These are phyloP conservation scores for Echiichthys vipera DNA, from an alignment of 2,797 vertebrate genomes.

Conservation along the genomic window DNA sequence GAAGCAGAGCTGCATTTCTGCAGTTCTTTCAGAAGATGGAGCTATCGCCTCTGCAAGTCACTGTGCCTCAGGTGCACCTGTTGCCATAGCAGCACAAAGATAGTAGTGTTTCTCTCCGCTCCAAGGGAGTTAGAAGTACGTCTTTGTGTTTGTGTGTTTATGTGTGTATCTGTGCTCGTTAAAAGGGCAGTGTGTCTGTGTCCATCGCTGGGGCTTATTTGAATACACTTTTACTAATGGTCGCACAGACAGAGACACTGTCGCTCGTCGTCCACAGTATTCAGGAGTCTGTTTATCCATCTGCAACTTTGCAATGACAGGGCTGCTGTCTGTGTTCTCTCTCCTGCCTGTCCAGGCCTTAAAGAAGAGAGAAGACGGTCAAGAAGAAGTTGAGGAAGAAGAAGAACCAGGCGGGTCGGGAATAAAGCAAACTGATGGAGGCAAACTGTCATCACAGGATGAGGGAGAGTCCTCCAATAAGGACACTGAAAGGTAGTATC, in stretches of 20 bases:
- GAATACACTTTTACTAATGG: conserved; percentile 65
- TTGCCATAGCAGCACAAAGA: conserved; percentile 87
- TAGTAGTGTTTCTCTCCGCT: conserved; percentile 69
- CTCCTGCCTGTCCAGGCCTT: conserved; percentile 88
- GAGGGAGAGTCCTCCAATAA: conserved; percentile 71
- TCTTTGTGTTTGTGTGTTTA: conserved; percentile 56
- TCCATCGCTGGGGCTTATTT: conserved; percentile 52
- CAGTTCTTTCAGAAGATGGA: conserved; percentile 70
- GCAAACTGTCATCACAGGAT: conserved; percentile 53
- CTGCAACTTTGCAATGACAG: conserved; percentile 85
- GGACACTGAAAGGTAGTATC: conserved; percentile 88
- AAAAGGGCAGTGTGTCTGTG: conserved; percentile 45
- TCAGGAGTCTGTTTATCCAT: conserved; percentile 24
- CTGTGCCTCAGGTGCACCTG: conserved; percentile 80
- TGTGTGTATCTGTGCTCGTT: conserved; percentile 23
- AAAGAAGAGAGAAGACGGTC: conserved; percentile 75
- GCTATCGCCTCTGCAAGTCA: conserved; percentile 46
- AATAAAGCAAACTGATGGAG: conserved; percentile 45
- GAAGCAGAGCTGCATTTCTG: conserved; percentile 21
- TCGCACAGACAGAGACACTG: conserved; percentile 4
- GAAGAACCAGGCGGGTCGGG: conserved; percentile 60
- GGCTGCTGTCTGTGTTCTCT: conserved; percentile 91
- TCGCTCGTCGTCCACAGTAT: conserved; percentile 34
- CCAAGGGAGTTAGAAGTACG: conserved; percentile 56
- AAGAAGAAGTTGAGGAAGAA: conserved; percentile 39